Percentiles rank a stretch among this genome's conserved stretches.
These are phyloP conservation scores for Watsonalla cultraria DNA, from an alignment of 2,888 invertebrate genomes.

Conservation along the genomic window DNA sequence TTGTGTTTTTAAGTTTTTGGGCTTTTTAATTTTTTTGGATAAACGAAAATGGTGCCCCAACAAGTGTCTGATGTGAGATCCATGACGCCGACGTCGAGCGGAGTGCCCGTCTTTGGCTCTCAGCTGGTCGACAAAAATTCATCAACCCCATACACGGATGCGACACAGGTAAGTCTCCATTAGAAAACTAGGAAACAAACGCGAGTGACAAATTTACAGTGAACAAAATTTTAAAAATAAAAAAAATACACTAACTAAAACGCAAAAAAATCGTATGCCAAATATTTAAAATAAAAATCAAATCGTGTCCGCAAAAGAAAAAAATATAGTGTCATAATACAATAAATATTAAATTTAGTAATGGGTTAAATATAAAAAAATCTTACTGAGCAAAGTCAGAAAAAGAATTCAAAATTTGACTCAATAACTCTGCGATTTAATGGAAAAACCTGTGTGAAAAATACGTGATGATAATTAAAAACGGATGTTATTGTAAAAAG, in stretches of 20 bases:
- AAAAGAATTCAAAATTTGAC: no score
- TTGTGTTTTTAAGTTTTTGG: constrained; percentile 52
- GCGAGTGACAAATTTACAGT: constrained; percentile 3
- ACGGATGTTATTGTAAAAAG: constrained; percentile 9
- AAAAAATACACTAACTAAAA: constrained; percentile 1
- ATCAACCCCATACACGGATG: constrained; percentile 97
- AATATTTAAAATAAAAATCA: no score
- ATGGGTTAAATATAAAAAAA: no score
- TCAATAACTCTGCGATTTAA: no score
- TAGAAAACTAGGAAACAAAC: constrained; percentile 9
- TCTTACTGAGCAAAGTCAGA: no score
- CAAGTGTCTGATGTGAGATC: constrained; percentile 80
- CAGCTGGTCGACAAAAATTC: constrained; percentile 94
- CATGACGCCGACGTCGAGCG: constrained; percentile 80
- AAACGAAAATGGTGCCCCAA: constrained; percentile 85
- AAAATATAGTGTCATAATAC: constrained; percentile 4
- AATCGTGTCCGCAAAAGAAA: constrained; percentile 8
- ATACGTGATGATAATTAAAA: no score
- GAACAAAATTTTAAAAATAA: neutral
- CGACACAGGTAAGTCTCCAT: constrained; percentile 91
- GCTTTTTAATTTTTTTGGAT: constrained; percentile 49
- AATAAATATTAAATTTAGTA: no score
- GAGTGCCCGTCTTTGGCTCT: constrained; percentile 90
- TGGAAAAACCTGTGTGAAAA: no score
- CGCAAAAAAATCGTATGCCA: neutral